A percentile compares a stretch with the other conserved stretches of the same genome.
These are phyloP conservation scores for Sarcophaga bullata DNA, from an alignment of 1,140 invertebrate genomes.

Conservation along the genomic window DNA sequence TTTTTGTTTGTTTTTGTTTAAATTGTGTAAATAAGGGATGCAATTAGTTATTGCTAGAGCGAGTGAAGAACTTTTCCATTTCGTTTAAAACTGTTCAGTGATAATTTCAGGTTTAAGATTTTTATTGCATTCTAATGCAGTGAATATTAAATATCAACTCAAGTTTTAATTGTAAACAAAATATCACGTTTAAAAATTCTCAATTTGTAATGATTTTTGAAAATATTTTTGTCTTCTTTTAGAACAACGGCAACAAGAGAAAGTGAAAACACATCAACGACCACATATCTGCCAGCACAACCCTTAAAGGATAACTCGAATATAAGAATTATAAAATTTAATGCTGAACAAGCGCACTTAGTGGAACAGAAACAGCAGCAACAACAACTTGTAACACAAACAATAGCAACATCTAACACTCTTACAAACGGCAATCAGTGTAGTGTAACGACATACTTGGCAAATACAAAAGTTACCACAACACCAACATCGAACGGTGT, in stretches of 20 bases:
- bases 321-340: slow-evolving; percentile 51
- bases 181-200: too few relatives aligned
- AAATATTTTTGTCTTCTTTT: neutral
- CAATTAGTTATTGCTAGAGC: too few relatives aligned
- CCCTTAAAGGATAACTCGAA: slow-evolving; percentile 63
- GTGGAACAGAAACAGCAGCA: slow-evolving; percentile 39
- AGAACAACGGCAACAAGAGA: slow-evolving; percentile 41
- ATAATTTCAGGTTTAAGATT: too few relatives aligned
- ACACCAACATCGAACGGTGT: neutral
- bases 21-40: too few relatives aligned
- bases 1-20: too few relatives aligned
- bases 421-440: neutral
- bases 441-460: neutral
- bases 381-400: slow-evolving; percentile 45
- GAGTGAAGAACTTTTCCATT: too few relatives aligned
- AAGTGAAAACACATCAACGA: slow-evolving; percentile 43
- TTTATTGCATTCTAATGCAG: too few relatives aligned
- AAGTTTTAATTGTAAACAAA: too few relatives aligned
- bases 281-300: slow-evolving; percentile 46
- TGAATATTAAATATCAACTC: too few relatives aligned
- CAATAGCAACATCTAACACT: slow-evolving; percentile 22
- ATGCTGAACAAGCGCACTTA: slow-evolving; percentile 42
- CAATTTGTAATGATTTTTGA: too few relatives aligned
- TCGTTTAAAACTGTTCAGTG: too few relatives aligned
- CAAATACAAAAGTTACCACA: slow-evolving; percentile 31